Evolutionary conservation across 2,888 invertebrate species (phyloP).

Genomic region (Leucophora obtusa): DNA sequence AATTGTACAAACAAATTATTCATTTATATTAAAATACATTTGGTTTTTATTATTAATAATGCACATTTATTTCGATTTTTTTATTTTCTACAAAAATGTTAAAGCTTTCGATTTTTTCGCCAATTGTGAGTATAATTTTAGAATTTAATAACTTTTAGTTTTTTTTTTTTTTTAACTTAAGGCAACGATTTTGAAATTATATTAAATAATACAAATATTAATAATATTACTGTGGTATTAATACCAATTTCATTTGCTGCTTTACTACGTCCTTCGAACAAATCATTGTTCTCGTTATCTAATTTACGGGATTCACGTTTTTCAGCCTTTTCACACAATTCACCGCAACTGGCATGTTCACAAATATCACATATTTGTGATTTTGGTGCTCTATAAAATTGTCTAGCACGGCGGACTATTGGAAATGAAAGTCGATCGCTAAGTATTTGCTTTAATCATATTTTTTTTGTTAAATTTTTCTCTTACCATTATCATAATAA

Average conservation of each 20-base stretch:
- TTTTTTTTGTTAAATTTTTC: not conserved
- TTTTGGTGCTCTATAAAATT: slow-evolving; percentile 87
- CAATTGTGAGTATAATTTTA: slow-evolving; percentile 10
- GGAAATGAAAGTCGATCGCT: slow-evolving; percentile 7
- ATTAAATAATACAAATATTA: slow-evolving; percentile 11
- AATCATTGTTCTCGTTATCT: slow-evolving; percentile 56
- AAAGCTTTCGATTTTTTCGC: slow-evolving; percentile 25
- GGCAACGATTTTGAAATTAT: slow-evolving; percentile 12
- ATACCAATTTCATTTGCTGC: not conserved
- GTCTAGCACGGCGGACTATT: slow-evolving; percentile 88
- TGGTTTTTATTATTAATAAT: slow-evolving; percentile 17
- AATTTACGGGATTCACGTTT: slow-evolving; percentile 71
- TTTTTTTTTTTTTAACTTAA: not conserved
- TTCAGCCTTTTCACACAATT: slow-evolving; percentile 76
- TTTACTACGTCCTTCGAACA: slow-evolving; percentile 33
- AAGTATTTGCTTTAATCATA: not conserved
- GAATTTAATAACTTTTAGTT: not conserved
- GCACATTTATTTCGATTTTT: not conserved
- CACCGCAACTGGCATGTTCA: slow-evolving; percentile 82
- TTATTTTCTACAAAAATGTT: slow-evolving; percentile 30
- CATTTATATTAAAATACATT: slow-evolving; percentile 30
- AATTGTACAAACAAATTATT: slow-evolving; percentile 44
- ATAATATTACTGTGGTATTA: slow-evolving; percentile 22
- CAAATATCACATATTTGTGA: slow-evolving; percentile 91
- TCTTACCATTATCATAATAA: slow-evolving; percentile 94